Evolutionary conservation across 2,113 vertebrate species (phyloP).

Genomic region (Menura novaehollandiae): DNA sequence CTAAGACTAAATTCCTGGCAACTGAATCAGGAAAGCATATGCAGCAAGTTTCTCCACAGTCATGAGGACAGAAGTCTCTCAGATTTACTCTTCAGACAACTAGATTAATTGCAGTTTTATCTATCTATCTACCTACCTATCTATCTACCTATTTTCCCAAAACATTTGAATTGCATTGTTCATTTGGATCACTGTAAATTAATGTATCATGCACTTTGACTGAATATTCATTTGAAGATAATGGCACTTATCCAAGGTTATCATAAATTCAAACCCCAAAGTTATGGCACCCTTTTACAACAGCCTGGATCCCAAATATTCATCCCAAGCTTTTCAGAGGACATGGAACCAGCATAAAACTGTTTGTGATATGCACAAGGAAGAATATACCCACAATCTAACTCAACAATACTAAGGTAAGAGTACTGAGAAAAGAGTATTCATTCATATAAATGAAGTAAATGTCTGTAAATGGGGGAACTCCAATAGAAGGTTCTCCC

Average conservation of each 20-base stretch:
- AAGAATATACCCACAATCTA: not conserved
- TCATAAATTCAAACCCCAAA: not conserved
- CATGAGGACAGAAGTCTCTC: not conserved
- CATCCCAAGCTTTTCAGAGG: not conserved
- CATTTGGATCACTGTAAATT: not conserved
- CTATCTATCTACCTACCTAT: not conserved
- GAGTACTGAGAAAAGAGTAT: not conserved
- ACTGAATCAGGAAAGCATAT: not conserved
- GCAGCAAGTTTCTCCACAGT: not conserved
- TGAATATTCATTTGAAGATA: not conserved
- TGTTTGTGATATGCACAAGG: rapidly evolving
- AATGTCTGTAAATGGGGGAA: not conserved
- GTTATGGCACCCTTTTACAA: not conserved
- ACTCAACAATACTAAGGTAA: not conserved
- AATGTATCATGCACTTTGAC: not conserved
- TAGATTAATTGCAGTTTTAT: not conserved
- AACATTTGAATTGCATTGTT: not conserved
- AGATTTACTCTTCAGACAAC: not conserved
- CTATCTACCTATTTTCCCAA: not conserved
- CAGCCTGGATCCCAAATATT: not conserved
- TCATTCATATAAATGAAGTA: not conserved
- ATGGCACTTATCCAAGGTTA: not conserved
- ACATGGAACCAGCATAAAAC: not conserved
- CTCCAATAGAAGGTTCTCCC: not conserved
- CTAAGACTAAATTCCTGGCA: not conserved